Conservation (phyloP, 2,797 vertebrate species). For the Huso huso region DNA sequence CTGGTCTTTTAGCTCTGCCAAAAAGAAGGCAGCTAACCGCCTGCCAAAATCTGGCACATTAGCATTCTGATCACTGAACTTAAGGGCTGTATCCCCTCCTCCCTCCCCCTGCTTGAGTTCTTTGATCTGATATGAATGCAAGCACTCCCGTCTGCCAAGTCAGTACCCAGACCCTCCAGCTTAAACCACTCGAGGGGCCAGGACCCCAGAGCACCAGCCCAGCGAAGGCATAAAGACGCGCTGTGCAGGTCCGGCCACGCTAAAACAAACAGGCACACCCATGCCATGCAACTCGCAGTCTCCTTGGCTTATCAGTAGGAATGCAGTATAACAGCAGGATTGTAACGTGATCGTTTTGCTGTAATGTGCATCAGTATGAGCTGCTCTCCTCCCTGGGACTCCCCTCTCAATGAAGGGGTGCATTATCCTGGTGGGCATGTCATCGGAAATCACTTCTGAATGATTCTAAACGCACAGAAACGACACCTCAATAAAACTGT, state of each 20-base stretch:
- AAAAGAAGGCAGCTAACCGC: slow-evolving; percentile 13
- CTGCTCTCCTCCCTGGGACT: slow-evolving; percentile 30
- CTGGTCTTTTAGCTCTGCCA: no score
- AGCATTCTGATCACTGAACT: slow-evolving; percentile 48
- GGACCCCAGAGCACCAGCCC: not conserved
- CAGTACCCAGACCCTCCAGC: slow-evolving; percentile 2
- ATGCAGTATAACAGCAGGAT: not conserved
- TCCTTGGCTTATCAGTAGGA: not conserved
- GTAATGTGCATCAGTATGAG: slow-evolving; percentile 29
- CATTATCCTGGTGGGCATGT: no score
- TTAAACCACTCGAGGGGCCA: not conserved
- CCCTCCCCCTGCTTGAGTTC: slow-evolving; percentile 33
- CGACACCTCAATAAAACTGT: no score
- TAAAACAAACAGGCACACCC: not conserved
- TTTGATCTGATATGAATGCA: slow-evolving; percentile 56
- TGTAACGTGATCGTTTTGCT: slow-evolving; percentile 31
- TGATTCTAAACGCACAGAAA: no score
- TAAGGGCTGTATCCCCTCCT: slow-evolving; percentile 37
- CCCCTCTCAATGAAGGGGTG: no score
- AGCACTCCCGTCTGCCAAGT: slow-evolving; percentile 53
- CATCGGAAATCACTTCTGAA: no score
- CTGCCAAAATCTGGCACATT: slow-evolving; percentile 46
- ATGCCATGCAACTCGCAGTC: not conserved
- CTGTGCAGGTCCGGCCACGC: no score
- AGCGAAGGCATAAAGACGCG: no score